phyloP scores from a whole-genome alignment of 2,113 vertebrate genomes.

The Grallaria varia region DNA sequence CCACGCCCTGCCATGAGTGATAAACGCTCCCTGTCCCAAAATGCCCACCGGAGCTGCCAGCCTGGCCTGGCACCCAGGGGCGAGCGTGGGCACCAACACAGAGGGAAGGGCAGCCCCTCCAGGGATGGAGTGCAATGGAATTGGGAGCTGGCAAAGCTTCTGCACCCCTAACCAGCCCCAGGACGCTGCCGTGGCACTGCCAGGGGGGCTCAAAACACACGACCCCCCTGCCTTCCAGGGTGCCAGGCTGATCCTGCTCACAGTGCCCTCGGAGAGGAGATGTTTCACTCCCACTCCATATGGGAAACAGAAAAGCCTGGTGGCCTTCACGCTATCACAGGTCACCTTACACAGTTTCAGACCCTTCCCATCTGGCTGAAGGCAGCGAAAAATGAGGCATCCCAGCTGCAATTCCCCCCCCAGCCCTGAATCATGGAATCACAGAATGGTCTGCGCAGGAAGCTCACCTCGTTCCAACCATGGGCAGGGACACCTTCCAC shows the following conservation, averaged over 20 bases:
- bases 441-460: not conserved
- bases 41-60: not conserved
- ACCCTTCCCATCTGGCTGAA: not conserved
- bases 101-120: not conserved
- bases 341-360: not conserved
- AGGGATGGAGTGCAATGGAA: fast-evolving
- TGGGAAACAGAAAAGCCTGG: not conserved
- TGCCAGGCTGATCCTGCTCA: not conserved
- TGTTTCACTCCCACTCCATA: fast-evolving
- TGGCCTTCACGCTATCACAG: not conserved
- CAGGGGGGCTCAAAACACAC: not conserved
- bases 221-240: fast-evolving
- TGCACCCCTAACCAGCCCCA: fast-evolving
- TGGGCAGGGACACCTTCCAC: not conserved
- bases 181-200: not conserved
- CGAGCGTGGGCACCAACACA: fast-evolving
- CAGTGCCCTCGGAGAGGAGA: not conserved
- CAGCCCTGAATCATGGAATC: not conserved
- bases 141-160: not conserved
- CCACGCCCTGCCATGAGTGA: not conserved
- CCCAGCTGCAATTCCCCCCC: not conserved
- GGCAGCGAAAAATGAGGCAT: not conserved
- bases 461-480: not conserved
- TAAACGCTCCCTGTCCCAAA: not conserved
- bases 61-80: not conserved